phyloP scores from a whole-genome alignment of 2,797 vertebrate species.

The Neosilurus mollespiculum region DNA sequence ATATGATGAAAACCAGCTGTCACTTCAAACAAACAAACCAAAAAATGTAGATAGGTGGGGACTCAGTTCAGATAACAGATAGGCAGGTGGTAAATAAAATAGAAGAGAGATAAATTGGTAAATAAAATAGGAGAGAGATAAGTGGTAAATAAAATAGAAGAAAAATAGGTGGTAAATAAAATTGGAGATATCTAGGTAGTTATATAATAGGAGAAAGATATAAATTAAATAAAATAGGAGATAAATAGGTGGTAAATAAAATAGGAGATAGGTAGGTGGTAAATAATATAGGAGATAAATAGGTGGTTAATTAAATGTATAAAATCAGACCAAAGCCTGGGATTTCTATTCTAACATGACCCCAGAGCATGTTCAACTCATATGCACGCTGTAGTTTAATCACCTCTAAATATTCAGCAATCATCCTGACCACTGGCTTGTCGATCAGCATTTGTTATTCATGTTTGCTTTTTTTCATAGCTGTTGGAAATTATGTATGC shows the following conservation, averaged over 20 bases:
- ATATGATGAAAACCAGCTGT: not conserved
- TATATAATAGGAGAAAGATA: not conserved
- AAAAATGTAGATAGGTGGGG: not conserved
- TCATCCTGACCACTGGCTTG: conserved; percentile 52
- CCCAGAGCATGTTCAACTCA: conserved; percentile 30
- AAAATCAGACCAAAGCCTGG: conserved; percentile 20
- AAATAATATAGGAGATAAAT: not conserved
- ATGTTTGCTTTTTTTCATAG: conserved; percentile 35
- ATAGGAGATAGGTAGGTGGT: no score
- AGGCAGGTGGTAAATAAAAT: no score
- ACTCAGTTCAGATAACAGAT: not conserved
- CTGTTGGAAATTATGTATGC: conserved; percentile 40
- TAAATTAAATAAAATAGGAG: no score
- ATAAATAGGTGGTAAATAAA: no score
- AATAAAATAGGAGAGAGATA: no score
- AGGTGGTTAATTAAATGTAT: not conserved
- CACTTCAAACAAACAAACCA: not conserved
- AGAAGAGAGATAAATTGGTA: no score
- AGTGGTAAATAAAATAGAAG: no score
- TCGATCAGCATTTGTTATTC: conserved; percentile 47
- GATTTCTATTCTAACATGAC: conserved; percentile 14
- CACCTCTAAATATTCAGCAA: conserved; percentile 46
- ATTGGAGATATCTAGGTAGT: not conserved
- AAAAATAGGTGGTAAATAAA: not conserved
- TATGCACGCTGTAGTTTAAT: conserved; percentile 52